phyloP scores from a whole-genome alignment of 2,113 vertebrate genomes.

The Eurystomus gularis region DNA sequence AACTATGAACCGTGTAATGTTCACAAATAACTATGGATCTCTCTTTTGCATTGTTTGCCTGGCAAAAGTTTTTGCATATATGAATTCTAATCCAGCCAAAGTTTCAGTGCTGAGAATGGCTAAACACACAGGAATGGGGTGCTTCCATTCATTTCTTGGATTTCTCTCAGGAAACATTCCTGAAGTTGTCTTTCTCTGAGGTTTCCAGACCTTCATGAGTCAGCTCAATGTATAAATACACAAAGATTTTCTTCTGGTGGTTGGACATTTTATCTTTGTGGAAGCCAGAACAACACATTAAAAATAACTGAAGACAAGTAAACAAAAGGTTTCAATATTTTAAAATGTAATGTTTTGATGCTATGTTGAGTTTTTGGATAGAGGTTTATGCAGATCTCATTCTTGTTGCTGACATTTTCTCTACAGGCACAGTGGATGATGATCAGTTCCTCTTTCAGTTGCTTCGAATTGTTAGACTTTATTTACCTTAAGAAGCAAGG shows the following conservation, averaged over 20 bases:
- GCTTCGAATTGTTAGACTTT: neutral
- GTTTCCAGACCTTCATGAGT: neutral
- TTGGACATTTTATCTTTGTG: neutral
- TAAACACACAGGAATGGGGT: neutral
- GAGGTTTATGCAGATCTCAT: neutral
- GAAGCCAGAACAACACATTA: neutral
- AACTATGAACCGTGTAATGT: neutral
- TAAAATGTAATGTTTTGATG: neutral
- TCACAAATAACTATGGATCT: neutral
- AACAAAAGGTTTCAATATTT: neutral
- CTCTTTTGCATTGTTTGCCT: neutral
- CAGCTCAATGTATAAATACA: neutral
- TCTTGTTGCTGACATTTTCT: neutral
- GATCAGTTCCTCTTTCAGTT: neutral
- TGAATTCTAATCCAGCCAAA: neutral
- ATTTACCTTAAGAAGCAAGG: neutral
- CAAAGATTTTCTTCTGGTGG: neutral
- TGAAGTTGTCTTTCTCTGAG: neutral
- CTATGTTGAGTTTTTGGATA: neutral
- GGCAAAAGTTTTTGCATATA: neutral
- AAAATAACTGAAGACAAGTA: neutral
- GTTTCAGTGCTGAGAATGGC: neutral
- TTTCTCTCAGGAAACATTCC: neutral
- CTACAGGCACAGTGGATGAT: neutral
- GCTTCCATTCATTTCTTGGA: neutral